Conservation (phyloP, 1,140 invertebrate species). For the Zaprionus capensis region DNA sequence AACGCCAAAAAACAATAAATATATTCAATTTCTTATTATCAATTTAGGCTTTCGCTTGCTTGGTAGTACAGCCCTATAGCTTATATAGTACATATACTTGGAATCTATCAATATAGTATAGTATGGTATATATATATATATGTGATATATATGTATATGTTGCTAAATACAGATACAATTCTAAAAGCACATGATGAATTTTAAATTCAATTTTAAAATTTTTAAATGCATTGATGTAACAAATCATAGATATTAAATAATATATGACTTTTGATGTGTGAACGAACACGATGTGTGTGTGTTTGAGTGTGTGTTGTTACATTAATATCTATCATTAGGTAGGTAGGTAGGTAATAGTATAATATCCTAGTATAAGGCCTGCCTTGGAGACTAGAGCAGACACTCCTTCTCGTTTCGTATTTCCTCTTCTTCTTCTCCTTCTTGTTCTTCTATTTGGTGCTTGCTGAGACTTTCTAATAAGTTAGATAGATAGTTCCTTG, state of each 20-base stretch:
- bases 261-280: slow-evolving; percentile 28
- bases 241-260: slow-evolving; percentile 43
- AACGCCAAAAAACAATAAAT: slow-evolving; percentile 29
- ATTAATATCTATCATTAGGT: slow-evolving; percentile 5
- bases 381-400: slow-evolving; percentile 19
- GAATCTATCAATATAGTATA: slow-evolving; percentile 10
- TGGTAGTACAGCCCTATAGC: slow-evolving; percentile 3
- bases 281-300: neutral
- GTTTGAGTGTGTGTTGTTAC: neutral
- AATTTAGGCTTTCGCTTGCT: slow-evolving; percentile 29
- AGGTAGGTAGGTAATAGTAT: slow-evolving; percentile 2
- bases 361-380: slow-evolving; percentile 17
- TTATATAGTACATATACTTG: slow-evolving; percentile 8
- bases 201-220: slow-evolving; percentile 59
- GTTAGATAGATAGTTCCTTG: slow-evolving; percentile 4
- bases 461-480: slow-evolving; percentile 38
- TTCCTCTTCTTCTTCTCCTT: neutral
- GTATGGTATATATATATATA: slow-evolving; percentile 6
- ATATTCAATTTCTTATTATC: slow-evolving; percentile 31
- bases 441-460: slow-evolving; percentile 31
- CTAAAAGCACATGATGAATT: slow-evolving; percentile 74
- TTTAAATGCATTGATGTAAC: slow-evolving; percentile 77
- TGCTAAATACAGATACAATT: slow-evolving; percentile 66
- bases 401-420: neutral
- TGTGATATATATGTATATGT: slow-evolving; percentile 32